Evolutionary conservation across 1,140 invertebrate genomes (phyloP), one percentile per base, ranked within the genome.

Genomic region (Papilio polytes): DNA sequence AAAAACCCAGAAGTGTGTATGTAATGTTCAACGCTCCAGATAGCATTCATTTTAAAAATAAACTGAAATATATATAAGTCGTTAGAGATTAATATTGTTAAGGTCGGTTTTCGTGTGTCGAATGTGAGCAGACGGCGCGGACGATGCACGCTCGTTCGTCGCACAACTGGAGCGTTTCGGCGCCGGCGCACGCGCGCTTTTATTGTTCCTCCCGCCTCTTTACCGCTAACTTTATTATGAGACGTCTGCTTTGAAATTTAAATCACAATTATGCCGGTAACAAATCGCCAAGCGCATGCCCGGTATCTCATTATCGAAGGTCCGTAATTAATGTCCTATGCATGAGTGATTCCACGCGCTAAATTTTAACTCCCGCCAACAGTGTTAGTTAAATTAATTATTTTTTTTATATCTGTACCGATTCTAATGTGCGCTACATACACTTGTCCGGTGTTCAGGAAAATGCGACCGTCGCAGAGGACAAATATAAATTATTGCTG

Each of bases 151-250:
- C 51, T 53, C 63, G 63, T n/a, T 70, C 63, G 36, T 22, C 81
- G 82, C 83, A 84, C 88, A 93, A 92, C 87, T 93, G 89, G 92
- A 92, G 90, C 92, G 91, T 89, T 86, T 83, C 86, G 91, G 89
- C 91, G 91, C 91, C 91, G 84, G 82, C 89, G 87, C 87, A 81
- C 83, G 90, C 90, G 89, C 91, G 85, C 73, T 88, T 85, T 86
- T 87, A 90, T 91, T 91, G 89, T 91, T 82, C 80, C 85, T 59
- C 63, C 74, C 72, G 66, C 82, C 85, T 82, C 86, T 86, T 83
- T 85, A 86, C 86, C 84, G 85, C 87, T 87, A 89, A 86, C 87
- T 84, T 86, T 84, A 86, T 89, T 85, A 85, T 84, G 80, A 88
- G 85, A 87, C 86, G 84, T 85, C 82, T 81, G 78, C 81, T 92